Conservation (phyloP, 2,113 vertebrate species). For the Craseonycteris thonglongyai region DNA sequence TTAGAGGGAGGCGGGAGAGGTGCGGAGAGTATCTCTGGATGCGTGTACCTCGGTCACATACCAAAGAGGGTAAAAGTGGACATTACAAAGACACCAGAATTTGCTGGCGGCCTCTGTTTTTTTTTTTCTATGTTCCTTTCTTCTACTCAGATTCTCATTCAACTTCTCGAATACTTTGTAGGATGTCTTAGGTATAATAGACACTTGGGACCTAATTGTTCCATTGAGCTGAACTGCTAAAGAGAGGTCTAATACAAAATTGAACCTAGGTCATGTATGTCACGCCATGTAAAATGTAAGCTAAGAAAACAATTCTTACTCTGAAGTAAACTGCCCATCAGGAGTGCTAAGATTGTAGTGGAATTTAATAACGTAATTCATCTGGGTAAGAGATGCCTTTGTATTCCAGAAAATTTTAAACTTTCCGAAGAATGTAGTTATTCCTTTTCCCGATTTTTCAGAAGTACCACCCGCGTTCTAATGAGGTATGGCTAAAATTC, state of each 20-base stretch:
- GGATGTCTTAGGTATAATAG: neutral
- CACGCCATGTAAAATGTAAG: neutral
- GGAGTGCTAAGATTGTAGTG: neutral
- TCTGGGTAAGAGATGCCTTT: neutral
- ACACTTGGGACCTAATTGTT: neutral
- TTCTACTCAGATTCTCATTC: neutral
- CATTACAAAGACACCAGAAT: neutral
- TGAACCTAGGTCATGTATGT: neutral
- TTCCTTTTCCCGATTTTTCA: neutral
- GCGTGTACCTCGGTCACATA: neutral
- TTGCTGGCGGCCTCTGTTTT: neutral
- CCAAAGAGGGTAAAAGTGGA: too few relatives aligned
- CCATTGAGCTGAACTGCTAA: neutral
- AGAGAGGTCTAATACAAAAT: neutral
- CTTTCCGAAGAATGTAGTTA: neutral
- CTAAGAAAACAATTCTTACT: neutral
- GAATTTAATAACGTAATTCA: neutral
- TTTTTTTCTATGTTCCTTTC: too few relatives aligned
- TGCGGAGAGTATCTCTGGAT: neutral
- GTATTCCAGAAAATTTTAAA: neutral
- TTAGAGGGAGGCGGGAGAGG: too few relatives aligned
- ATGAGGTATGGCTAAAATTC: neutral
- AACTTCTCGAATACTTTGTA: too few relatives aligned
- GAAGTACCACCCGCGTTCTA: neutral
- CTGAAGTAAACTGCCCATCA: neutral